Conservation (phyloP, 2,888 invertebrate species). For the Acanthococcus lagerstroemiae region DNA sequence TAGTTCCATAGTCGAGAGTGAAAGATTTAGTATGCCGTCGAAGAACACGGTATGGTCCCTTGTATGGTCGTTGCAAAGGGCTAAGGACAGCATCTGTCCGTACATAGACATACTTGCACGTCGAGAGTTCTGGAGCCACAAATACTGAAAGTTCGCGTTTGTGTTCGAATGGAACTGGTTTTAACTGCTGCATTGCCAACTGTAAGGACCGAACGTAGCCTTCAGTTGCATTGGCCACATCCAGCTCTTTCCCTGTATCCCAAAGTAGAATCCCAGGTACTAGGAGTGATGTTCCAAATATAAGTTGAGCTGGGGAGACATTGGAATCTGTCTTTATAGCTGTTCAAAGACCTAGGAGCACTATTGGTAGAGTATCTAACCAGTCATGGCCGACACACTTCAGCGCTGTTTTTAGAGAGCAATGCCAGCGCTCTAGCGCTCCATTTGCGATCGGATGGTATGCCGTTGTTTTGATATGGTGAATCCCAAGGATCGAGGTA, state of each 20-base stretch:
- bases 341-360: neutral
- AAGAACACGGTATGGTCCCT: no score
- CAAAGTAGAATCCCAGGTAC: neutral
- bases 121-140: no score
- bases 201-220: neutral
- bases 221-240: neutral
- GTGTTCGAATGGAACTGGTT: no score
- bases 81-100: no score
- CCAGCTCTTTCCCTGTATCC: neutral
- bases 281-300: neutral
- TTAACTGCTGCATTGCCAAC: no score
- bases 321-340: neutral
- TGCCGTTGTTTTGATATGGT: slow-evolving; percentile 5
- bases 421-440: slow-evolving; percentile 27
- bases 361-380: neutral
- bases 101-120: no score
- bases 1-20: no score
- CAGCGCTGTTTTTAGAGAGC: slow-evolving; percentile 25
- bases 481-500: neutral
- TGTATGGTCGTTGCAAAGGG: no score
- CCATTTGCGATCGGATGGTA: slow-evolving; percentile 32
- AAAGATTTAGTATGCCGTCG: no score
- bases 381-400: neutral
- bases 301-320: neutral
- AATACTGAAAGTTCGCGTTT: no score